Base-by-base conservation (phyloP, 2,888 invertebrate species). In the Tinea pellionella region DNA sequence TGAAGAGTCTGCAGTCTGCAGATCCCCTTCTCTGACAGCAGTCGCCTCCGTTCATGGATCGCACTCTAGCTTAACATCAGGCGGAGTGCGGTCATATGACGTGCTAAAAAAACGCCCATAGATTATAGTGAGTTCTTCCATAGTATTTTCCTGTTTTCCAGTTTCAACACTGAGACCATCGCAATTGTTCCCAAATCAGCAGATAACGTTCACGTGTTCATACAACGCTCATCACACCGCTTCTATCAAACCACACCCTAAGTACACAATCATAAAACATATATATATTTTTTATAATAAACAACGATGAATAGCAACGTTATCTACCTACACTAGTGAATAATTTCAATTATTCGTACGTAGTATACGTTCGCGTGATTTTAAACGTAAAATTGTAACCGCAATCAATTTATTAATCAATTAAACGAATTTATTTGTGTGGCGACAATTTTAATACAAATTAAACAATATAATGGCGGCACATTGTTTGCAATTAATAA, bases 261-360 rank as follows among this genome's bases (percentile, higher is more conserved):
- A 32, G 7, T 57, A 24, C 29, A 57, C 13, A 30, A 12, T 16
- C 30, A 57, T 57, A 32, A 57, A 57, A 57, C 32, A 57, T 32
- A 30, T 55, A n/a, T n/a, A n/a, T n/a, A n/a, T 55, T 55, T 57
- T 57, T 57, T 32, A 57, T 32, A 57, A n/a, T 57, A 8, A n/a
- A 57, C 57, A 29, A 30, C 16, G 32, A 15, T 13, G 11, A 8
- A 18, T 29, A 15, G 13, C 6, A 15, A 19, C 18, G 55, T 2
- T 24, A 55, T 55, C 47, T 47, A 55, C 13, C 55, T 57, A 32
- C 30, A 19, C 53, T 24, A 4, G 53, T 24, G 13, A 57, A 57
- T 32, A 15, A 32, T 57, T 32, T 57, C 32, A 57, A 57, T 57
- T 57, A 57, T 32, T 57, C 13, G 8, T n/a, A n/a, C n/a, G n/a